A percentile compares a stretch with the other conserved stretches of the same genome.
These are phyloP conservation scores for Epinotia bilunana DNA, from an alignment of 2,888 invertebrate genomes.

Conservation along the genomic window DNA sequence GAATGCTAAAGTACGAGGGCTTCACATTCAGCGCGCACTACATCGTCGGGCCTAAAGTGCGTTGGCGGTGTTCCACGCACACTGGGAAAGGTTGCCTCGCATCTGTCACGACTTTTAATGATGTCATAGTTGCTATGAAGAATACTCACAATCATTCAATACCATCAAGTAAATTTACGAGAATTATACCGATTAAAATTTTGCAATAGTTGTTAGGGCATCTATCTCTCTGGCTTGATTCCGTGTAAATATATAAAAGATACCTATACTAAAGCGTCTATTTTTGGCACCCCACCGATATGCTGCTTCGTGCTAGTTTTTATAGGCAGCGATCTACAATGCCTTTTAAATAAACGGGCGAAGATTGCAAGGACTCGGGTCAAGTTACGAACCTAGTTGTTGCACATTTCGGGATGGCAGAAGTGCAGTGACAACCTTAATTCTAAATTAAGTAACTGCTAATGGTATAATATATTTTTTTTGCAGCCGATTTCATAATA, in stretches of 20 bases:
- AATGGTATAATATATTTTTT: neutral
- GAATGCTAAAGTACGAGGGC: slow-evolving; percentile 47
- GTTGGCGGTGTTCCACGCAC: slow-evolving; percentile 14
- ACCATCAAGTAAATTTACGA: neutral
- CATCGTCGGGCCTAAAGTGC: slow-evolving; percentile 10
- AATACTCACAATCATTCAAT: neutral
- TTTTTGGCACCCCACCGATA: neutral
- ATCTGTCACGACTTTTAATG: neutral
- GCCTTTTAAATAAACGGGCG: too few species aligned
- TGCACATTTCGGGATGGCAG: neutral
- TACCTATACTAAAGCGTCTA: neutral
- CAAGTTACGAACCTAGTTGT: neutral
- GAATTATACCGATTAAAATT: neutral
- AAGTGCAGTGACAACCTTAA: neutral
- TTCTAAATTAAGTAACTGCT: neutral
- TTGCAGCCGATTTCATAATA: slow-evolving; percentile 19
- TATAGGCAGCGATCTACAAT: neutral
- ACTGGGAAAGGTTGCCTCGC: neutral
- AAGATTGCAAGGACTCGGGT: too few species aligned
- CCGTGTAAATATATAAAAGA: neutral
- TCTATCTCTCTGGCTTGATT: neutral
- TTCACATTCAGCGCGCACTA: slow-evolving; percentile 47
- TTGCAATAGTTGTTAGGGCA: neutral
- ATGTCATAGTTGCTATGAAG: neutral
- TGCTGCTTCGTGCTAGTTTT: neutral